Base-by-base conservation (phyloP, 2,888 invertebrate species). In the Caenorhabditis sp. region DNA sequence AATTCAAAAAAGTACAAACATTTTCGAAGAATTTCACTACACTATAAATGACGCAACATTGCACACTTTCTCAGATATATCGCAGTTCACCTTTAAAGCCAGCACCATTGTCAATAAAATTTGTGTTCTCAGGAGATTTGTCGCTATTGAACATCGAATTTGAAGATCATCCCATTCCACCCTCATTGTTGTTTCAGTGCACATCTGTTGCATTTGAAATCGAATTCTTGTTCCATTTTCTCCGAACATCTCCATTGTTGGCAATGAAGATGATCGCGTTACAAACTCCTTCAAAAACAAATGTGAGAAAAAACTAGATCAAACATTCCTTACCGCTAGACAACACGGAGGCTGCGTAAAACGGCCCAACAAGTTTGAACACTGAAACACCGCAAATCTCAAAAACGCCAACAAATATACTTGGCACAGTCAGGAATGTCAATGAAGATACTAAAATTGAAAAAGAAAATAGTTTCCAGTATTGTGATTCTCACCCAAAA, bases 211-310 rank as follows among this genome's bases (percentile, higher is more conserved):
- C n/a, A n/a, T n/a, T n/a, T n/a, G n/a, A n/a, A n/a, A n/a, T n/a
- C n/a, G n/a, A n/a, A n/a, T n/a, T 31, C 31, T 31, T 31, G 4
- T 4, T 31, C 31, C 4, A 6, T 4, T 6, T 31, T 31, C 62
- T 53, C 17, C 69, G 53, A 3, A 61, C 57, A 31, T 70, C 69
- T 49, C 62, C 58, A 31, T 65, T 65, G 19, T 61, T 65, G 0
- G 61, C 65, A 23, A 70, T 70, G 54, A 70, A 70, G 14, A 66
- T 70, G 12, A 65, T 65, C 0, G 61, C 69, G 54, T 70, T 70
- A 53, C 69, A 70, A 37, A 70, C 66, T 19, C 69, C 69, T 69
- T n/a, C n/a, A n/a, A n/a, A n/a, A n/a, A 61, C 17, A 63, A 53
- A 21, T 19, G 19, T 36, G n/a, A 37, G 36, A 21, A 27, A n/a